These are phyloP conservation scores for Vesta saturnalis DNA, from an alignment of 2,888 invertebrate species.

Conservation along the genomic window DNA sequence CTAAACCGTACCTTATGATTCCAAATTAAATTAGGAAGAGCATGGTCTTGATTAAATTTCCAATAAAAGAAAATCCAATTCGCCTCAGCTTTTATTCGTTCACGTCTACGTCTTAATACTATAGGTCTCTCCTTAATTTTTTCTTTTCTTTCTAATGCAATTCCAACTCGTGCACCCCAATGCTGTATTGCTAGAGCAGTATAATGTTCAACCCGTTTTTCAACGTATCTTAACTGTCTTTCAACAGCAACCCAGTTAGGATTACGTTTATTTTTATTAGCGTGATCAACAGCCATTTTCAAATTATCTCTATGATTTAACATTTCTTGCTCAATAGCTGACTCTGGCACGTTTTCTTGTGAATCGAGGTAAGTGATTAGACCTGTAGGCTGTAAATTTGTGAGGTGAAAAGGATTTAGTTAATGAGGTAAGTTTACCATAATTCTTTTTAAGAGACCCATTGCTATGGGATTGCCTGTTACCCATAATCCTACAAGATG, in stretches of 20 bases:
- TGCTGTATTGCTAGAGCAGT: slow-evolving; percentile 74
- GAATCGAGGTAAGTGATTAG: slow-evolving; percentile 90
- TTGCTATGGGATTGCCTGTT: slow-evolving; percentile 91
- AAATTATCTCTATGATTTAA: slow-evolving; percentile 91
- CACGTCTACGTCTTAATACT: slow-evolving; percentile 88
- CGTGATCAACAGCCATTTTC: slow-evolving; percentile 88
- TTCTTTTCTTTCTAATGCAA: slow-evolving; percentile 67
- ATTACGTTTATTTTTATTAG: slow-evolving; percentile 72
- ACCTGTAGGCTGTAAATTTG: slow-evolving; percentile 81
- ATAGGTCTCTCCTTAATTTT: slow-evolving; percentile 84
- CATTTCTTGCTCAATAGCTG: slow-evolving; percentile 75
- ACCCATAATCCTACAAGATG: slow-evolving; percentile 97
- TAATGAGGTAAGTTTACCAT: slow-evolving; percentile 70
- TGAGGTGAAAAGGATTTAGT: background rate
- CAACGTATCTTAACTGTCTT: slow-evolving; percentile 78
- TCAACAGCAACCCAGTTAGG: slow-evolving; percentile 79
- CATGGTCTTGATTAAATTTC: slow-evolving; percentile 93
- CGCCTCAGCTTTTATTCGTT: slow-evolving; percentile 84
- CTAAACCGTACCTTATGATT: slow-evolving; percentile 84
- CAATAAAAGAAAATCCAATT: slow-evolving; percentile 97
- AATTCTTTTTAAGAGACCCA: slow-evolving; percentile 84
- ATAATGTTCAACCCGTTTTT: slow-evolving; percentile 82
- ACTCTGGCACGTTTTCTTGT: slow-evolving; percentile 81
- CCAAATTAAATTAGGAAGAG: slow-evolving; percentile 97
- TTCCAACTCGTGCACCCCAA: slow-evolving; percentile 74